phyloP scores from a whole-genome alignment of 2,888 invertebrate species.

The Phengaris arion region DNA sequence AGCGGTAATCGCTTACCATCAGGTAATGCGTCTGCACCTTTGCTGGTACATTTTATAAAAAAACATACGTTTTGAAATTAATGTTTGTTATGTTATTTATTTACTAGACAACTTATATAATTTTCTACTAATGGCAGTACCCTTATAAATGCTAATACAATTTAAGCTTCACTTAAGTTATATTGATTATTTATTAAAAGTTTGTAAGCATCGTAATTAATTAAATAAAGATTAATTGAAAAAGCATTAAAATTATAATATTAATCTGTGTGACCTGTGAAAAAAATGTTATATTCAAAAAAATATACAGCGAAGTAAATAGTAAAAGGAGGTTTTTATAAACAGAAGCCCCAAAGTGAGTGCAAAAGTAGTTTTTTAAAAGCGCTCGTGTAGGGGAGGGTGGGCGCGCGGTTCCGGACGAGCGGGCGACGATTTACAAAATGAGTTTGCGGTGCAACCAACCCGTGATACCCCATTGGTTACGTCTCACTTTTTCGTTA shows the following conservation, averaged over 20 bases:
- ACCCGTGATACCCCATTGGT: slow-evolving; percentile 76
- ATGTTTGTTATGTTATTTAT: no score
- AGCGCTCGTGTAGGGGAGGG: slow-evolving; percentile 50
- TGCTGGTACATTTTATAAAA: no score
- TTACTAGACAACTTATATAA: background rate
- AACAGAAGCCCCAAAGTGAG: slow-evolving; percentile 17
- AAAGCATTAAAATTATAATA: no score
- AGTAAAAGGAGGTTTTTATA: background rate
- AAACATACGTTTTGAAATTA: no score
- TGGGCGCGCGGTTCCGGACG: slow-evolving; percentile 75
- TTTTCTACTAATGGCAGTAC: background rate
- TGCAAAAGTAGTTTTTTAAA: slow-evolving; percentile 21
- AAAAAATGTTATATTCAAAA: no score
- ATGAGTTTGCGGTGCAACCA: slow-evolving; percentile 79
- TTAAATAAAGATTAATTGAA: no score
- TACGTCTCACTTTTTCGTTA: slow-evolving; percentile 77
- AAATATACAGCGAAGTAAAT: background rate
- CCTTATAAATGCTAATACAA: background rate
- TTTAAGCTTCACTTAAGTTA: background rate
- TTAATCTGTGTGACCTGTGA: no score
- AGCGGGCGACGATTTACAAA: slow-evolving; percentile 75
- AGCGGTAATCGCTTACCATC: no score
- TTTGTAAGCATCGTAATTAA: background rate
- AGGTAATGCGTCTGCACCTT: no score
- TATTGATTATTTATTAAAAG: background rate